A percentile compares a stretch with the other conserved stretches of the same genome.
Evolutionary conservation across 2,888 invertebrate genomes (phyloP).

Genomic region (Idaea biselata): DNA sequence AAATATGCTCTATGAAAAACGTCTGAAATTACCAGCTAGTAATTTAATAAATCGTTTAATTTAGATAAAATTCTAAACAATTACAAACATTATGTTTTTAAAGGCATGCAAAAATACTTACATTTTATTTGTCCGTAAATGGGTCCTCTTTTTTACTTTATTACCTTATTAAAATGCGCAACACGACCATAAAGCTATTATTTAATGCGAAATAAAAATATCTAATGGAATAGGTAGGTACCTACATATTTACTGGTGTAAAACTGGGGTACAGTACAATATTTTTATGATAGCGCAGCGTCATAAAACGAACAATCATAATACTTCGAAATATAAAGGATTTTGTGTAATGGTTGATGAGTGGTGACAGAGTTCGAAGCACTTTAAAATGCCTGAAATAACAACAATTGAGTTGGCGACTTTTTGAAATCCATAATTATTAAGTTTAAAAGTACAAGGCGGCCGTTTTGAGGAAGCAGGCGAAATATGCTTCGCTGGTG

Average conservation of each 20-base stretch:
- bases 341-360: neutral
- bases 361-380: neutral
- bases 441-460: no score
- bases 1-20: no score
- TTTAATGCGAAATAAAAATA: constrained; percentile 36
- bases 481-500: no score
- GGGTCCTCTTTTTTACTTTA: neutral
- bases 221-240: constrained; percentile 4
- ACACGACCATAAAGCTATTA: constrained; percentile 22
- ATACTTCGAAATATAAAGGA: no score
- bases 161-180: constrained; percentile 6
- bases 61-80: neutral
- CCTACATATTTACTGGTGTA: neutral
- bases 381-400: no score
- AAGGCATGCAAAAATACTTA: neutral
- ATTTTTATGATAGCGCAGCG: constrained; percentile 11
- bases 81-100: neutral
- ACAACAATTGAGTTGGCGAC: no score
- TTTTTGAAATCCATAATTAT: no score
- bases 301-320: neutral
- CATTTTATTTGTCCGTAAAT: neutral
- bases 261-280: neutral
- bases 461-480: no score
- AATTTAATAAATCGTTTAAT: neutral
- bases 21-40: no score